Percentiles rank a stretch among this genome's conserved stretches.
Conservation (phyloP, 2,888 invertebrate species). For the Trachelus iudaicus region DNA sequence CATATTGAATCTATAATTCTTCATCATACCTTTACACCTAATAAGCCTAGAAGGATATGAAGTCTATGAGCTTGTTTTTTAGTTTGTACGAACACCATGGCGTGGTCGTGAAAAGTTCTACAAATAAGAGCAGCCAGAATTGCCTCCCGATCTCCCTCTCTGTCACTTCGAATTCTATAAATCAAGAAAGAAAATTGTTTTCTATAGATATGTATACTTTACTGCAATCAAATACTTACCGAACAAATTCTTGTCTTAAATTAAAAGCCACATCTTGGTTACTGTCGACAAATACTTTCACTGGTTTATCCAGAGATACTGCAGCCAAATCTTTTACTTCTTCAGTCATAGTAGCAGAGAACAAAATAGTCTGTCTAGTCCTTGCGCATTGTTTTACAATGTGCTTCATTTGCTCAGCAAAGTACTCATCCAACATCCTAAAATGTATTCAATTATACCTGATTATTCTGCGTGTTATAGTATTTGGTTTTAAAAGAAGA, state of each 20-base stretch:
- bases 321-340: slow-evolving; percentile 94
- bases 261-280: slow-evolving; percentile 96
- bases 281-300: slow-evolving; percentile 95
- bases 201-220: not conserved
- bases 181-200: not conserved
- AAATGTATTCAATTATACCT: slow-evolving; percentile 21
- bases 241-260: slow-evolving; percentile 94
- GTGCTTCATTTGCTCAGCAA: slow-evolving; percentile 99
- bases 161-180: slow-evolving; percentile 82
- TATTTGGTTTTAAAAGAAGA: not conserved
- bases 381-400: slow-evolving; percentile 92
- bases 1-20: slow-evolving; percentile 23
- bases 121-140: slow-evolving; percentile 84
- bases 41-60: slow-evolving; percentile 89
- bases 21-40: slow-evolving; percentile 83
- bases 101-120: slow-evolving; percentile 90
- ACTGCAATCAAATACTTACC: slow-evolving; percentile 61
- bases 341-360: slow-evolving; percentile 99
- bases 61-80: slow-evolving; percentile 95
- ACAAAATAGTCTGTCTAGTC: slow-evolving; percentile 94
- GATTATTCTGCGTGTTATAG: not conserved
- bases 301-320: slow-evolving; percentile 91
- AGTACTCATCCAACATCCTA: slow-evolving; percentile 98
- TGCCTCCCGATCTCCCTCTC: slow-evolving; percentile 92
- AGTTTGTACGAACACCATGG: slow-evolving; percentile 96